These are phyloP conservation scores for Erethizon dorsatum DNA, from an alignment of 2,797 vertebrate species.

Conservation along the genomic window DNA sequence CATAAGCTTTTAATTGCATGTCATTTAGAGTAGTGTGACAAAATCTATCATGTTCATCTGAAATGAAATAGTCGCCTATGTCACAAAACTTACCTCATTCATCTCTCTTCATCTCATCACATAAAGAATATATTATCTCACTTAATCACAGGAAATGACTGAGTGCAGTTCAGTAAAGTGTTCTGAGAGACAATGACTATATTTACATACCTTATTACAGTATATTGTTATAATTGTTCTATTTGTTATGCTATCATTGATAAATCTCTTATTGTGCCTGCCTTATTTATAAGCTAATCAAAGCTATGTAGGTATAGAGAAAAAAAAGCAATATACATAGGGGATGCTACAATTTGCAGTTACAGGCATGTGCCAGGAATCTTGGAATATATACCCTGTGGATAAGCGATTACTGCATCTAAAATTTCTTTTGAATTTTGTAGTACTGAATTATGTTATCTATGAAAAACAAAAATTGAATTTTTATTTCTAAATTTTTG, in stretches of 20 bases:
- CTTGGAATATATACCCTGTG: neutral
- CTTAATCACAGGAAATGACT: neutral
- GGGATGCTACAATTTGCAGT: neutral
- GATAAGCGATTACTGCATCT: neutral
- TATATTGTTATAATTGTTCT: neutral
- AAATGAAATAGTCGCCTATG: neutral
- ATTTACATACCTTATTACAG: neutral
- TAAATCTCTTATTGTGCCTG: neutral
- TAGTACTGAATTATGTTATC: neutral
- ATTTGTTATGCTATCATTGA: neutral
- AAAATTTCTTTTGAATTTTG: conserved; percentile 24
- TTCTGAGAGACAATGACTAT: neutral
- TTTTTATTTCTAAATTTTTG: neutral
- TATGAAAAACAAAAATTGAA: neutral
- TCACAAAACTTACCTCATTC: neutral
- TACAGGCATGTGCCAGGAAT: neutral
- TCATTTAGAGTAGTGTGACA: neutral
- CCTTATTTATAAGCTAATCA: neutral
- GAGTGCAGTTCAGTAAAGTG: no score
- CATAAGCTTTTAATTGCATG: neutral
- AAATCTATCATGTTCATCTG: neutral
- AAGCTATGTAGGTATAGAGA: neutral
- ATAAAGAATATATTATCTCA: neutral
- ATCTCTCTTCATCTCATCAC: neutral
- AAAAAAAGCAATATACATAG: neutral